A percentile compares a stretch with the other conserved stretches of the same genome.
These are phyloP conservation scores for Bugula neritina DNA, from an alignment of 2,888 invertebrate genomes.

Conservation along the genomic window DNA sequence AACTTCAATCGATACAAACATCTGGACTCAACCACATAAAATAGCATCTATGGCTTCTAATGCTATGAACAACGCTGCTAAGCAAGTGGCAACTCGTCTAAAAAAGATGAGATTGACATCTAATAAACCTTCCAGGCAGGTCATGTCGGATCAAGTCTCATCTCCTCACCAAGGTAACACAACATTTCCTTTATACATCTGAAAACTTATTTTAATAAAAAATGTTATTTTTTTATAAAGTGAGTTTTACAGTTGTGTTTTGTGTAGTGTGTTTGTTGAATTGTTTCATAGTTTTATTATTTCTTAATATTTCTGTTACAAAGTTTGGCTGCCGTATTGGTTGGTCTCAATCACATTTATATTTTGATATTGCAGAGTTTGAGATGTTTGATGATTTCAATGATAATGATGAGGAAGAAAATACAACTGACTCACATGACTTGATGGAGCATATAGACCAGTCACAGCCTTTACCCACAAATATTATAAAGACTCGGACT, in stretches of 20 bases:
- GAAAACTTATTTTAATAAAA: too few relatives aligned
- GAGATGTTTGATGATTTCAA: not conserved
- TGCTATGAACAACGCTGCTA: not conserved
- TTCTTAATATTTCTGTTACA: too few relatives aligned
- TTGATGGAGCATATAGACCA: too few relatives aligned
- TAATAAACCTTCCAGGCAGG: not conserved
- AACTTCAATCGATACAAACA: not conserved
- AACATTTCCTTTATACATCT: too few relatives aligned
- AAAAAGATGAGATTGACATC: not conserved
- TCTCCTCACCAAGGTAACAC: not conserved
- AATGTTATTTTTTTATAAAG: too few relatives aligned
- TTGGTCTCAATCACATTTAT: too few relatives aligned
- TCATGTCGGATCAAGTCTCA: not conserved
- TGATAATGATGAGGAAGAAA: not conserved
- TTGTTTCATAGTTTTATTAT: too few relatives aligned
- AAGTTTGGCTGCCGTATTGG: too few relatives aligned
- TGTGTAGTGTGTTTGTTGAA: too few relatives aligned
- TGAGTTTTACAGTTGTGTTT: too few relatives aligned
- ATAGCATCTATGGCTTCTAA: conserved; percentile 4
- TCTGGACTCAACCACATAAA: conserved; percentile 8
- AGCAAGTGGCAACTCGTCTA: not conserved
- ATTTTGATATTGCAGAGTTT: not conserved
- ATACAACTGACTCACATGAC: too few relatives aligned
- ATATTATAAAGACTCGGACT: not conserved
- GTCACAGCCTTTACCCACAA: not conserved